phyloP scores from a whole-genome alignment of 2,888 invertebrate genomes.

The Rapana venosa region DNA sequence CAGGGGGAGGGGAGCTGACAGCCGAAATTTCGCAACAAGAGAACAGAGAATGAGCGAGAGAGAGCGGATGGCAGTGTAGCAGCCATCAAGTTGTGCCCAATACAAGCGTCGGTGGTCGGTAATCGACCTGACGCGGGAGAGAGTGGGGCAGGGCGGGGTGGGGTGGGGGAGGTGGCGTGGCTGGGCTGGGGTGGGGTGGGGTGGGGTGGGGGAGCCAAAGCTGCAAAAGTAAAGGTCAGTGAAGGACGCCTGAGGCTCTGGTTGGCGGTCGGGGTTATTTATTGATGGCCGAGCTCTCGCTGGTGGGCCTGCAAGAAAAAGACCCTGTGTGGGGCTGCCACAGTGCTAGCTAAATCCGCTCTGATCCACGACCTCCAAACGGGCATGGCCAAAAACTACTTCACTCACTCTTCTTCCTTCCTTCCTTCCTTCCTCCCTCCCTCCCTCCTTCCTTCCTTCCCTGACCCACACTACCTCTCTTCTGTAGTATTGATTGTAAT shows the following conservation, averaged over 20 bases:
- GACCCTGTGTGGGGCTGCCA: background rate
- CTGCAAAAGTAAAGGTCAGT: constrained; percentile 6
- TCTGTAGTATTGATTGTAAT: background rate
- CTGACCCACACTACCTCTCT: background rate
- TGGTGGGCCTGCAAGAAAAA: background rate
- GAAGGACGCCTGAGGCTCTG: constrained; percentile 15
- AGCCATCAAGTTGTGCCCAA: background rate
- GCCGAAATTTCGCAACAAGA: background rate
- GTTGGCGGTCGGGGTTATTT: background rate
- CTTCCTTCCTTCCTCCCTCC: background rate
- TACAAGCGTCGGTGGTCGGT: background rate
- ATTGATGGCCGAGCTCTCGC: constrained; percentile 20
- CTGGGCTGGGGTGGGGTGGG: background rate
- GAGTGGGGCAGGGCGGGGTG: background rate
- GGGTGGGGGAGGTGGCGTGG: background rate
- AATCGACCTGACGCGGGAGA: background rate
- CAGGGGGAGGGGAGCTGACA: background rate
- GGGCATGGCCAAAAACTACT: background rate
- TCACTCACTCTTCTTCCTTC: background rate
- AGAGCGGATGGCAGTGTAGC: no score
- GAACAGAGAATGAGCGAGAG: background rate
- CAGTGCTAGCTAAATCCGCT: constrained; percentile 6
- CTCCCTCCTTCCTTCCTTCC: background rate
- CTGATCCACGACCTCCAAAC: constrained; percentile 14
- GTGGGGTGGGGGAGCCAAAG: background rate